Percentiles rank a stretch among this genome's conserved stretches.
Evolutionary conservation across 2,888 invertebrate genomes (phyloP).

Genomic region (Silvanus unidentatus): DNA sequence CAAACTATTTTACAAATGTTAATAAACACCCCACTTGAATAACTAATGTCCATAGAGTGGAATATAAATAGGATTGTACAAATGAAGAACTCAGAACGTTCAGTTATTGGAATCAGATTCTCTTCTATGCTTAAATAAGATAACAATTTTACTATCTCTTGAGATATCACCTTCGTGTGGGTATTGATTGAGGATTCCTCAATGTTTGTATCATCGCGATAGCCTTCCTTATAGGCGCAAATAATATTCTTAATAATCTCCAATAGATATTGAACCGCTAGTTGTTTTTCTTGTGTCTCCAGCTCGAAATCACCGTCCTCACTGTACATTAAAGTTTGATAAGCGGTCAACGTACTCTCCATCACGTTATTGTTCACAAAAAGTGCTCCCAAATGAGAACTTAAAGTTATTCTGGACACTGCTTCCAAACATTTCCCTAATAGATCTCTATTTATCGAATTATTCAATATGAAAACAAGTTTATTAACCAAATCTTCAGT

Average conservation of each 20-base stretch:
- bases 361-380: constrained; percentile 23
- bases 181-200: too few relatives aligned
- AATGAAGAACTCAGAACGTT: constrained; percentile 31
- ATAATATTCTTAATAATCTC: constrained; percentile 34
- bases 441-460: constrained; percentile 63
- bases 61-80: constrained; percentile 30
- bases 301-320: constrained; percentile 26
- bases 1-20: not conserved
- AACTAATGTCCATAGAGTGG: constrained; percentile 23
- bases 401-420: constrained; percentile 37
- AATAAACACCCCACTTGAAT: constrained; percentile 23
- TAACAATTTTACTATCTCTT: constrained; percentile 18
- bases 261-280: constrained; percentile 25
- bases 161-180: too few relatives aligned
- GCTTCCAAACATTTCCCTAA: constrained; percentile 55
- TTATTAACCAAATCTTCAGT: constrained; percentile 51
- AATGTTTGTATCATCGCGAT: not conserved
- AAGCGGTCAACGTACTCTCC: constrained; percentile 24
- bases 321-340: constrained; percentile 20
- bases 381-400: constrained; percentile 23
- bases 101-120: constrained; percentile 30
- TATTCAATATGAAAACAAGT: constrained; percentile 64
- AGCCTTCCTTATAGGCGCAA: constrained; percentile 21
- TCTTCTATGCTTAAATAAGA: constrained; percentile 26
- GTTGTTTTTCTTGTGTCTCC: constrained; percentile 25